Percentiles rank a stretch among this genome's conserved stretches.
These are phyloP conservation scores for Anser cygnoides DNA, from an alignment of 2,113 vertebrate species.

Conservation along the genomic window DNA sequence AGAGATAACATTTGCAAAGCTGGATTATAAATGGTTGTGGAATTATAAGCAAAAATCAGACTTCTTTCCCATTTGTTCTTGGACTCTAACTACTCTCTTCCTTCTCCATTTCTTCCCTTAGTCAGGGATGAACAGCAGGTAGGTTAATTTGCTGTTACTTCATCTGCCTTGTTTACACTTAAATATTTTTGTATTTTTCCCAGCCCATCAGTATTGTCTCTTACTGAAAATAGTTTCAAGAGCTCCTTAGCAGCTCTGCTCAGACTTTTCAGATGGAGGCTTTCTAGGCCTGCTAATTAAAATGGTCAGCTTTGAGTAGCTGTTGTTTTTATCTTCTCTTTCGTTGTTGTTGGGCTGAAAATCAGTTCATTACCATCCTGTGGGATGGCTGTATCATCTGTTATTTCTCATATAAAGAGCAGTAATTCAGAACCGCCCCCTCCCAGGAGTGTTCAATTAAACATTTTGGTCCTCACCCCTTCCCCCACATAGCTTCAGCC, in stretches of 20 bases:
- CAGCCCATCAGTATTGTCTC: background rate
- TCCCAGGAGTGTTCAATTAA: constrained; percentile 52
- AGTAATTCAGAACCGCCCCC: constrained; percentile 48
- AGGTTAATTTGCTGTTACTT: background rate
- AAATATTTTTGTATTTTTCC: background rate
- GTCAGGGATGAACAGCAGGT: background rate
- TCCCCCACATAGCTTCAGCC: background rate
- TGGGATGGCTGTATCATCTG: constrained; percentile 61
- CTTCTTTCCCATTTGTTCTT: background rate
- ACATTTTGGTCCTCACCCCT: constrained; percentile 38
- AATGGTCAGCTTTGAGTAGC: constrained; percentile 16
- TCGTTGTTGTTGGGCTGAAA: constrained; percentile 11
- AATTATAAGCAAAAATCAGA: background rate
- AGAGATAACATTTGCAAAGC: background rate
- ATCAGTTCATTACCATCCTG: background rate
- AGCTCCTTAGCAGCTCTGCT: background rate
- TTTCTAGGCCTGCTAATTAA: constrained; percentile 25
- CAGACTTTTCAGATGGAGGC: constrained; percentile 2
- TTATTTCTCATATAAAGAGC: constrained; percentile 26
- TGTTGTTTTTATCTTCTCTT: constrained; percentile 33
- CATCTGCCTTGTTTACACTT: background rate
- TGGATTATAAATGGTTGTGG: background rate
- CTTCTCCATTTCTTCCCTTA: background rate
- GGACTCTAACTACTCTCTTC: background rate
- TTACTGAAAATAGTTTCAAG: constrained; percentile 10